Evolutionary conservation across 2,797 vertebrate species (phyloP).

Genomic region (Chrosomus eos): DNA sequence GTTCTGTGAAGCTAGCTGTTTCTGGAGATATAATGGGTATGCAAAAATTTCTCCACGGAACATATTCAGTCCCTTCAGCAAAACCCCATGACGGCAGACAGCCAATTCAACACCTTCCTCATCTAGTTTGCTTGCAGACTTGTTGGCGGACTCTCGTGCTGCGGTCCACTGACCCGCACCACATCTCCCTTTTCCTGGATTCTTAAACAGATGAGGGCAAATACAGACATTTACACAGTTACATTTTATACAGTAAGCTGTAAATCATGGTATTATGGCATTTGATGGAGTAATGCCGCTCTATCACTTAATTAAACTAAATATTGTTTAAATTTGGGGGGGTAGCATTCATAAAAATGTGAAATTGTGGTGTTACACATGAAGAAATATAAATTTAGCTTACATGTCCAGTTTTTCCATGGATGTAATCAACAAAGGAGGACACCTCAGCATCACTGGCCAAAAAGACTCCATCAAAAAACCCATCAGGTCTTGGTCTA

Average conservation of each 20-base stretch:
- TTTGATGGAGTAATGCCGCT: not conserved
- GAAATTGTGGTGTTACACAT: slow-evolving; percentile 5
- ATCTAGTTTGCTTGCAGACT: slow-evolving; percentile 16
- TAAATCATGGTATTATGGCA: not conserved
- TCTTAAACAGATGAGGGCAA: not conserved
- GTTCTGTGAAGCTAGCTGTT: not conserved
- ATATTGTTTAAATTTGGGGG: not conserved
- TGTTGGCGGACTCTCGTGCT: slow-evolving; percentile 19
- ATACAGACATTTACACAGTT: not conserved
- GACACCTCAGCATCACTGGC: slow-evolving; percentile 8
- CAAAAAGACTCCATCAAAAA: slow-evolving; percentile 17
- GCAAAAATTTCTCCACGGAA: slow-evolving; percentile 28
- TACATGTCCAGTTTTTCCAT: slow-evolving; percentile 24
- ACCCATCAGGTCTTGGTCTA: not conserved
- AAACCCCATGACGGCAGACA: not conserved
- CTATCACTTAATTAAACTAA: not conserved
- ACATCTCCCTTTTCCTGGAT: not conserved
- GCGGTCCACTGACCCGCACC: not conserved
- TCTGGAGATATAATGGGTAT: slow-evolving; percentile 16
- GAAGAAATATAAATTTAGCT: slow-evolving; percentile 15
- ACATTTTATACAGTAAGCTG: not conserved
- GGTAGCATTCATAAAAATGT: not conserved
- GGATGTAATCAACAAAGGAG: slow-evolving; percentile 16
- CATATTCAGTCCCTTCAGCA: slow-evolving; percentile 7
- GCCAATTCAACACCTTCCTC: slow-evolving; percentile 29